A percentile compares a stretch with the other conserved stretches of the same genome.
These are phyloP conservation scores for Rhabditophanes sp. DNA, from an alignment of 2,888 invertebrate species.

Conservation along the genomic window DNA sequence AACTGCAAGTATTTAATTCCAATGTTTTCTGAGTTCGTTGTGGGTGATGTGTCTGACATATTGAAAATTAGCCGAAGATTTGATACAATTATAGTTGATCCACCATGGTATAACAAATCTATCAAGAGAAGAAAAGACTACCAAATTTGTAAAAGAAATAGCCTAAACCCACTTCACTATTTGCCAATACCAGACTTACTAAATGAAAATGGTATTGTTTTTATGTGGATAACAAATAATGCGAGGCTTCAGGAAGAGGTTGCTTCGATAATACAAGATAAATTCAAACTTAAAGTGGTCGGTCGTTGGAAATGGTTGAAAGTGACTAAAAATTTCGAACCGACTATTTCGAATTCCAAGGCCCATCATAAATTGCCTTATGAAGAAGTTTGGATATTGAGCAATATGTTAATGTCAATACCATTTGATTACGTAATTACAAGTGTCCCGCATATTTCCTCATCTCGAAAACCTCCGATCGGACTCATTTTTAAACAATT, in stretches of 20 bases:
- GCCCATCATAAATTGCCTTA: slow-evolving; percentile 66
- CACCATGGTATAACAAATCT: slow-evolving; percentile 90
- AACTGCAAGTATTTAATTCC: no score
- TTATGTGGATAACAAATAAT: slow-evolving; percentile 82
- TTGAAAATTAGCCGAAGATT: no score
- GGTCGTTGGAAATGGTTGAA: slow-evolving; percentile 78
- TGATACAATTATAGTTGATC: slow-evolving; percentile 73
- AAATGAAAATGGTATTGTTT: slow-evolving; percentile 55
- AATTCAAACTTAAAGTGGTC: slow-evolving; percentile 60
- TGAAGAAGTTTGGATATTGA: slow-evolving; percentile 58
- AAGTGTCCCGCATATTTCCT: slow-evolving; percentile 63
- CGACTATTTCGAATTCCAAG: slow-evolving; percentile 56
- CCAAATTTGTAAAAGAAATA: slow-evolving; percentile 64
- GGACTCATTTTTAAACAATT: slow-evolving; percentile 49
- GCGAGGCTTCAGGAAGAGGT: slow-evolving; percentile 56
- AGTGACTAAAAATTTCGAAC: slow-evolving; percentile 51
- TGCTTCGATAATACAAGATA: slow-evolving; percentile 57
- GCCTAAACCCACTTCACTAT: slow-evolving; percentile 58
- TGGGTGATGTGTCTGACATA: no score
- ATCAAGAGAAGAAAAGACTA: slow-evolving; percentile 56
- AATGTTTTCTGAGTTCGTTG: no score
- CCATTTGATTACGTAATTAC: slow-evolving; percentile 57
- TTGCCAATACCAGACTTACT: slow-evolving; percentile 59
- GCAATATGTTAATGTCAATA: slow-evolving; percentile 47
- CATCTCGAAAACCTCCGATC: slow-evolving; percentile 85